Percentiles rank a stretch among this genome's conserved stretches.
Evolutionary conservation across 2,113 vertebrate species (phyloP).

Genomic region (Nesoenas mayeri): DNA sequence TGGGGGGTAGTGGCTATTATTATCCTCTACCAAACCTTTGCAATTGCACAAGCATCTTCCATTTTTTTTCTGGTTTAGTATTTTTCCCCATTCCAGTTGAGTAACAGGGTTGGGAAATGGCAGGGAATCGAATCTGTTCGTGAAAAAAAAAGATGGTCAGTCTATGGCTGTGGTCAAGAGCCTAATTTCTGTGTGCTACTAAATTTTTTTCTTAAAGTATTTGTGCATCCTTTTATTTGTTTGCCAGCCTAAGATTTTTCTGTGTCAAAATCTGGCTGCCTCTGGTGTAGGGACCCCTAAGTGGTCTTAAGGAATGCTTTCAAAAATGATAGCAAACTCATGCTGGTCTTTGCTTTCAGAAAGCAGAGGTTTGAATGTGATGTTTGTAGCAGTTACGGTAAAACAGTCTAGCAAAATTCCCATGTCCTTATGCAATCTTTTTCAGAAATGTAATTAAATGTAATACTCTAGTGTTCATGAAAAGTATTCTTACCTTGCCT

Average conservation of each 20-base stretch:
- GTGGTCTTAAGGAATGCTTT: background rate
- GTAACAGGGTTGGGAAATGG: background rate
- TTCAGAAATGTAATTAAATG: slow-evolving; percentile 19
- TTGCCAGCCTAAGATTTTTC: background rate
- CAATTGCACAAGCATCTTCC: background rate
- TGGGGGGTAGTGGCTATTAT: background rate
- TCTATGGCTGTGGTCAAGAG: background rate
- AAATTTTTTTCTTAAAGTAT: background rate
- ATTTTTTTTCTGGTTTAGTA: background rate
- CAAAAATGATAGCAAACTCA: background rate
- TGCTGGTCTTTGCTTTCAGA: background rate
- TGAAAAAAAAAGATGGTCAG: background rate
- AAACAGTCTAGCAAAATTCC: background rate
- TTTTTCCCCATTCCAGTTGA: background rate
- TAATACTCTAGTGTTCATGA: slow-evolving; percentile 19
- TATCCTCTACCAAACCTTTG: background rate
- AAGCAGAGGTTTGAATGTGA: background rate
- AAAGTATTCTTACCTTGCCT: slow-evolving; percentile 23
- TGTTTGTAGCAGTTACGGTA: background rate
- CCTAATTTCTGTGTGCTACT: background rate
- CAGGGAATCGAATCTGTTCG: background rate
- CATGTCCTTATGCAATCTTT: background rate
- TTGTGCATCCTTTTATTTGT: background rate
- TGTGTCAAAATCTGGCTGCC: background rate
- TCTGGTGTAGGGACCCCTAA: background rate